These are phyloP conservation scores for Whitmania pigra DNA, from an alignment of 1,140 invertebrate species.

Conservation along the genomic window DNA sequence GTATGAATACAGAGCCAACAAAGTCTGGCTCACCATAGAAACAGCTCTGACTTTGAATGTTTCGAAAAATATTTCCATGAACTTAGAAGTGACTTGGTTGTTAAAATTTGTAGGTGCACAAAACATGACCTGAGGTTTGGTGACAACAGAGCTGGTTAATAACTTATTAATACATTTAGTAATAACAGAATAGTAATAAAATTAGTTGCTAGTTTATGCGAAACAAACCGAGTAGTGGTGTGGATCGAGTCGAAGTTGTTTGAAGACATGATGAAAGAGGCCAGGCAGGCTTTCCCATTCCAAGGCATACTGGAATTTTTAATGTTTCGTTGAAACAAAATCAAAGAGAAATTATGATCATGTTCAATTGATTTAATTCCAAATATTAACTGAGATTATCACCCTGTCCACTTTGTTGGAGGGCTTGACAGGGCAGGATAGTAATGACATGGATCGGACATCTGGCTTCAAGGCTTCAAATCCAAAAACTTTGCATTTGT, in stretches of 20 bases:
- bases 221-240: too few relatives aligned
- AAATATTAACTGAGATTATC: constrained; percentile 20
- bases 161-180: too few relatives aligned
- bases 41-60: constrained; percentile 43
- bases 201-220: not conserved
- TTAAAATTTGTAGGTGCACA: constrained; percentile 45
- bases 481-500: constrained; percentile 43
- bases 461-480: constrained; percentile 47
- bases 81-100: constrained; percentile 37
- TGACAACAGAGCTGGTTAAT: not conserved
- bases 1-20: constrained; percentile 53
- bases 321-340: too few relatives aligned
- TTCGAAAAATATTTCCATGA: constrained; percentile 43
- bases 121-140: constrained; percentile 37
- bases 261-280: not conserved
- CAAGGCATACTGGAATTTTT: too few relatives aligned
- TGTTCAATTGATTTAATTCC: too few relatives aligned
- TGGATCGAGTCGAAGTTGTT: too few relatives aligned
- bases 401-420: constrained; percentile 48
- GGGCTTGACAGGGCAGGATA: constrained; percentile 44
- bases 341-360: too few relatives aligned
- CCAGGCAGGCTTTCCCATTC: constrained; percentile 6
- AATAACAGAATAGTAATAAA: too few relatives aligned
- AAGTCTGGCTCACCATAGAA: constrained; percentile 50
- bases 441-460: constrained; percentile 37